Evolutionary conservation across 2,113 vertebrate species (phyloP).

Genomic region (Noturus placidus): DNA sequence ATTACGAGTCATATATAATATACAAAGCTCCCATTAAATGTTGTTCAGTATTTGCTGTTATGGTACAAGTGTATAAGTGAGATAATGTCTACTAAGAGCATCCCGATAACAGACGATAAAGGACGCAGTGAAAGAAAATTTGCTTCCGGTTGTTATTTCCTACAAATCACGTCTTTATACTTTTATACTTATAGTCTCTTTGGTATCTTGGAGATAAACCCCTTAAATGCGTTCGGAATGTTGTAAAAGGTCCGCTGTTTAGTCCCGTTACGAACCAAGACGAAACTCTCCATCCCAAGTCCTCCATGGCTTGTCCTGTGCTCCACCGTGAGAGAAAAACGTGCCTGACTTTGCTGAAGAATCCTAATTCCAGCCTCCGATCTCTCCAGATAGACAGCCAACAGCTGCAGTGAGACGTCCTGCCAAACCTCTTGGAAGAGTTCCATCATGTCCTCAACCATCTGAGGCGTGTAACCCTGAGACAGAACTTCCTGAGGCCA

Average conservation of each 20-base stretch:
- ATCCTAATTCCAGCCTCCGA: constrained; percentile 41
- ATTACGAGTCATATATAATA: neutral
- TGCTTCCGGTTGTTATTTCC: neutral
- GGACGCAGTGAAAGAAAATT: neutral
- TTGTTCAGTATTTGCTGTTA: neutral
- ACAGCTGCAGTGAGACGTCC: constrained; percentile 73
- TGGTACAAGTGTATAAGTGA: neutral
- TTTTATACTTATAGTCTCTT: neutral
- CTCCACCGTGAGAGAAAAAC: constrained; percentile 66
- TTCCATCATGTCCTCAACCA: constrained; percentile 68
- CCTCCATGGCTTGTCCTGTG: constrained; percentile 17
- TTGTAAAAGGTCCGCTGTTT: constrained; percentile 66
- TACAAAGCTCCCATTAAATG: neutral
- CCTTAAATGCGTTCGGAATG: constrained; percentile 44
- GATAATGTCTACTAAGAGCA: neutral
- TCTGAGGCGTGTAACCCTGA: constrained; percentile 60
- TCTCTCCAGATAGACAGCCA: constrained; percentile 42
- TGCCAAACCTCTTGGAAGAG: constrained; percentile 68
- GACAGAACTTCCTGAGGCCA: constrained; percentile 65
- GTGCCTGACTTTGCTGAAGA: constrained; percentile 53
- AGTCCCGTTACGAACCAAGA: constrained; percentile 39
- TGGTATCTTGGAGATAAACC: constrained; percentile 37
- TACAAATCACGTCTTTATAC: neutral
- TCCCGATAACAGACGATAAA: neutral
- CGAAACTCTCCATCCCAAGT: constrained; percentile 47